phyloP scores from a whole-genome alignment of 2,888 invertebrate genomes.

The Molorchus minor region DNA sequence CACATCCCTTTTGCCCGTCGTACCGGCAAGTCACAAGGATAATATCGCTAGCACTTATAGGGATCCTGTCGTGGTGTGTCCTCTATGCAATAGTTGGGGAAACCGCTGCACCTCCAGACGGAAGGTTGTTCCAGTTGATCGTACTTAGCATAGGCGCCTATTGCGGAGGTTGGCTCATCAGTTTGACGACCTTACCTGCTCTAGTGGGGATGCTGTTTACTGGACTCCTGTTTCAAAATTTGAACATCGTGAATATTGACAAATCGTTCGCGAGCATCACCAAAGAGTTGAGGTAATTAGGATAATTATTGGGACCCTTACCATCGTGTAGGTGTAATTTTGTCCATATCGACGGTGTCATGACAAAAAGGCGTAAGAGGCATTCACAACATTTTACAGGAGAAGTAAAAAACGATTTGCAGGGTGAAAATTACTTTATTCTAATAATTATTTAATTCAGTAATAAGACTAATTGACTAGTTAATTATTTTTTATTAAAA shows the following conservation, averaged over 20 bases:
- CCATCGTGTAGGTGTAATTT: no score
- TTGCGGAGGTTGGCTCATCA: conserved; percentile 83
- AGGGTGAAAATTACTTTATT: no score
- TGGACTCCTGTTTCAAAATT: conserved; percentile 79
- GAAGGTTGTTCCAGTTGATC: conserved; percentile 81
- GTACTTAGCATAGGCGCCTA: conserved; percentile 78
- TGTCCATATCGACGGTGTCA: no score
- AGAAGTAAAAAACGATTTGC: no score
- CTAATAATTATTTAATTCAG: no score
- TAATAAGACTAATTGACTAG: no score
- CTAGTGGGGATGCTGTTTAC: conserved; percentile 89
- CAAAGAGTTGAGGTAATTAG: conserved; percentile 72
- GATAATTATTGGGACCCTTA: conserved; percentile 45
- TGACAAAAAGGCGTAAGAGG: no score
- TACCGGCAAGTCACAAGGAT: conserved; percentile 65
- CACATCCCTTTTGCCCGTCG: conserved; percentile 86
- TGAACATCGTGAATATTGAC: conserved; percentile 74
- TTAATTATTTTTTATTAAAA: no score
- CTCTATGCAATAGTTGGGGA: conserved; percentile 78
- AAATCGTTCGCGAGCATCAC: conserved; percentile 72
- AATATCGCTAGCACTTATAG: conserved; percentile 65
- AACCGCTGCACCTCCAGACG: conserved; percentile 83
- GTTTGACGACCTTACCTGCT: conserved; percentile 81
- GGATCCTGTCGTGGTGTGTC: conserved; percentile 73
- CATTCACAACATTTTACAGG: no score